Conservation (phyloP, 53 echinoderm and acorn worm species). For the Mesocentrotus franciscanus region DNA sequence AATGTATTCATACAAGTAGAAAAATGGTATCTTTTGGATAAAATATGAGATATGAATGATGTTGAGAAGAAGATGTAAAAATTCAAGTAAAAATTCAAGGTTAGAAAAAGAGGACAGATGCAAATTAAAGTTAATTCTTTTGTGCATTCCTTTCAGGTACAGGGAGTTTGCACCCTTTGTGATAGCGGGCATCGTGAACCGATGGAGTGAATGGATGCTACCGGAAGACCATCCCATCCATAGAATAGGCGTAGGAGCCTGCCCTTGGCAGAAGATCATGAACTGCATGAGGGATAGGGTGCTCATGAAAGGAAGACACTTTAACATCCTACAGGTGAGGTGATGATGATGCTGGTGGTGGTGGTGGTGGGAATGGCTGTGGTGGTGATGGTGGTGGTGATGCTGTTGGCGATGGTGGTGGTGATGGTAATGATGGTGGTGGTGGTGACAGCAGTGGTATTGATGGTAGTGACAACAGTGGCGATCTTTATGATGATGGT, state of each 20-base stretch:
- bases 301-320: constrained; percentile 61
- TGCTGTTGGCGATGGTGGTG: neutral
- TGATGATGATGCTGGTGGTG: neutral
- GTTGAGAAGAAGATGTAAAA: neutral
- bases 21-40: too few species aligned
- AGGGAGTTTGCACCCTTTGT: constrained; percentile 54
- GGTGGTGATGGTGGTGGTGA: neutral
- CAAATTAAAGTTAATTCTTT: neutral
- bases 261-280: constrained; percentile 60
- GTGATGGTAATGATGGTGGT: neutral
- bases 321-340: constrained; percentile 63
- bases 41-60: neutral
- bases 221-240: constrained; percentile 53
- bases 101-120: neutral
- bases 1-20: too few species aligned
- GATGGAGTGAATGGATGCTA: constrained; percentile 53
- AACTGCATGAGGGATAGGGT: constrained; percentile 58
- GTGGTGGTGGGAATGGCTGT: neutral
- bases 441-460: neutral
- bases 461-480: neutral
- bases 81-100: too few species aligned
- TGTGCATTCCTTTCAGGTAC: neutral
- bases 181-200: constrained; percentile 38
- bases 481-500: constrained; percentile 10
- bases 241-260: neutral